Conservation (phyloP, 2,113 vertebrate genomes). For the Oxyruncus cristatus region DNA sequence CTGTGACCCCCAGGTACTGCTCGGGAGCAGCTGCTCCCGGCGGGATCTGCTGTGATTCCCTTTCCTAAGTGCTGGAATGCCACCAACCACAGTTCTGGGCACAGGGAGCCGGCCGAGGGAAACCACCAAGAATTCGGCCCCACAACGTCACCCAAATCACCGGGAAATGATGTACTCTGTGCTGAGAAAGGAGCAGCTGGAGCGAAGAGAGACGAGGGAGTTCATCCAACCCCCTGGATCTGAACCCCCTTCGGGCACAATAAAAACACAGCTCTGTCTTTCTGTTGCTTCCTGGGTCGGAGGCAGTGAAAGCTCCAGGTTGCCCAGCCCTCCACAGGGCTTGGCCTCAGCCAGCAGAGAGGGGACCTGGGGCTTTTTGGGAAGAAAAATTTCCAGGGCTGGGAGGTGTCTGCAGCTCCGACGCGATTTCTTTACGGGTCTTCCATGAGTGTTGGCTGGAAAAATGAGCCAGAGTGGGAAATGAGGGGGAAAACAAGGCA, state of each 20-base stretch:
- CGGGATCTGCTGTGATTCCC: background rate
- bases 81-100: background rate
- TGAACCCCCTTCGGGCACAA: conserved; percentile 17
- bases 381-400: background rate
- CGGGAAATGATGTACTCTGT: background rate
- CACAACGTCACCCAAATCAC: background rate
- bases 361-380: background rate
- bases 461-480: background rate
- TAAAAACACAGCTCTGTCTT: background rate
- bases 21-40: background rate
- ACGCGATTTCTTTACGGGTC: background rate
- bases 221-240: conserved; percentile 3
- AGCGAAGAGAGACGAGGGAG: background rate
- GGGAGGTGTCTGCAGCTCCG: background rate
- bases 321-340: background rate
- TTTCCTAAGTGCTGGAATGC: background rate
- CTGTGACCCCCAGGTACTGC: background rate
- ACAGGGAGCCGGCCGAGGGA: background rate
- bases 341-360: background rate
- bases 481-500: background rate
- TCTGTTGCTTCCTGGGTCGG: background rate
- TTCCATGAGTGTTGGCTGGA: background rate
- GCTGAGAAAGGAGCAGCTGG: background rate
- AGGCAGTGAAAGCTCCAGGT: background rate
- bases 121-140: conserved; percentile 5